Conservation (phyloP, 2,113 vertebrate species). For the Tragelaphus strepsiceros region DNA sequence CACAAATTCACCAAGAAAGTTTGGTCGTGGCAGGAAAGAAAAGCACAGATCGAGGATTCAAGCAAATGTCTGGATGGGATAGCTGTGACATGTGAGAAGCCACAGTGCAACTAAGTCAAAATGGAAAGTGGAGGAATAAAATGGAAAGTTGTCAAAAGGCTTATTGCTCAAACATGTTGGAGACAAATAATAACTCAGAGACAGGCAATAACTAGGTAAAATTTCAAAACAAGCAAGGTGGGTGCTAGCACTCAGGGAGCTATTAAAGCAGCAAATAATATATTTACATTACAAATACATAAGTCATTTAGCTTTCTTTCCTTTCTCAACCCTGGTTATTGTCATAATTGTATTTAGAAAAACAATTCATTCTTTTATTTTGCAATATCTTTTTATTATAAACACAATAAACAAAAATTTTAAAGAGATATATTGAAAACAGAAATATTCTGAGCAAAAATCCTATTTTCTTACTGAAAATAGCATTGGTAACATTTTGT, state of each 20-base stretch:
- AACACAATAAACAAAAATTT: not conserved
- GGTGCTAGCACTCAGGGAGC: not conserved
- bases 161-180: not conserved
- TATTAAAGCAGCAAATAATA: not conserved
- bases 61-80: not conserved
- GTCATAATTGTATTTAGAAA: not conserved
- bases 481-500: not conserved
- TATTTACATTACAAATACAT: not conserved
- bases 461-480: not conserved
- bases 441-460: not conserved
- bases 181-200: not conserved
- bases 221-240: not conserved
- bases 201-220: not conserved
- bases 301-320: not conserved
- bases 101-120: not conserved
- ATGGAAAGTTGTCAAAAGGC: not conserved
- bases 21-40: not conserved
- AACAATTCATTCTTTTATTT: not conserved
- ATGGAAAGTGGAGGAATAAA: not conserved
- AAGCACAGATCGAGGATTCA: not conserved
- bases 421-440: not conserved
- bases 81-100: not conserved
- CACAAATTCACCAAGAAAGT: not conserved
- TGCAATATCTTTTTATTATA: not conserved
- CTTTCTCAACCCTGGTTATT: not conserved